phyloP scores from a whole-genome alignment of 1,140 invertebrate species.

The Anastrepha ludens region DNA sequence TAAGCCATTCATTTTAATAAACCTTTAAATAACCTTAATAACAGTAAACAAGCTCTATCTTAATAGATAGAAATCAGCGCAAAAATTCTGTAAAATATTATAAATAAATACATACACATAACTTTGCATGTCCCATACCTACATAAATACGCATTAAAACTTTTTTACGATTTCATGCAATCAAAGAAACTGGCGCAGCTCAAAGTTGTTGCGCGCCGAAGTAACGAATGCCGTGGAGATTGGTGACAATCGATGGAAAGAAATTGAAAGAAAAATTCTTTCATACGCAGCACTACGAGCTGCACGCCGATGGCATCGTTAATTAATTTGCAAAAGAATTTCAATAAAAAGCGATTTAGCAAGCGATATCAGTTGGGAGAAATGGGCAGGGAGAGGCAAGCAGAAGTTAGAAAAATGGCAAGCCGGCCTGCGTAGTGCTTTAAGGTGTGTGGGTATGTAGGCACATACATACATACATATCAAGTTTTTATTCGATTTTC shows the following conservation, averaged over 20 bases:
- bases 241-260: background rate
- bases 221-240: background rate
- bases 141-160: background rate
- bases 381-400: background rate
- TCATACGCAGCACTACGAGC: background rate
- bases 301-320: constrained; percentile 15
- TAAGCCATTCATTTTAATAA: too few species aligned
- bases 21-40: too few species aligned
- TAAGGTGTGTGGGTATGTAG: background rate
- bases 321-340: constrained; percentile 41
- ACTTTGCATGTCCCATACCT: background rate
- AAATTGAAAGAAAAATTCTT: background rate
- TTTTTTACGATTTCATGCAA: background rate
- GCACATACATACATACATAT: too few species aligned
- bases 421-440: background rate
- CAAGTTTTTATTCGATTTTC: background rate
- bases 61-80: too few species aligned
- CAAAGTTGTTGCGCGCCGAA: background rate
- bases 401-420: background rate
- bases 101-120: too few species aligned
- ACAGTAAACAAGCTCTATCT: too few species aligned
- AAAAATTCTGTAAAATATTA: too few species aligned
- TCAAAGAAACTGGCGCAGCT: background rate
- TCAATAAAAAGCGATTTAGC: background rate
- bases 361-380: background rate